Conservation (phyloP, 2,888 invertebrate species). For the Lepetodrilus schrolli region DNA sequence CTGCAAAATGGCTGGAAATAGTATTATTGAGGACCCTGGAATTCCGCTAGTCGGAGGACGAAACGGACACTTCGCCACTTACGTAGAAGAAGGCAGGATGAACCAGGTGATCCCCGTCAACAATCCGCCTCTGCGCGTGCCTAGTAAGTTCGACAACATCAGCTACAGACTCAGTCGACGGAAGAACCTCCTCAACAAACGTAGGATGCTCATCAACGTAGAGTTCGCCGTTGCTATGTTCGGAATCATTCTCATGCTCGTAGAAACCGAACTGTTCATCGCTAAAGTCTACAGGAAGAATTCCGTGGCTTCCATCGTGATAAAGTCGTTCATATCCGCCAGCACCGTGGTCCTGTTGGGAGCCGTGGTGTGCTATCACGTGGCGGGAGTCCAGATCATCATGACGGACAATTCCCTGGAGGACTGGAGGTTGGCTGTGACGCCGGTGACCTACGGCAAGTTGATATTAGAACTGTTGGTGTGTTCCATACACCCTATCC, state of each 20-base stretch:
- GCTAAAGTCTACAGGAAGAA: constrained; percentile 46
- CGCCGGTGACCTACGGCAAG: constrained; percentile 48
- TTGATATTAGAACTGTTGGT: constrained; percentile 53
- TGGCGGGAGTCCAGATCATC: constrained; percentile 52
- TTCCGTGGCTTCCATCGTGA: constrained; percentile 46
- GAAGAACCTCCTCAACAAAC: constrained; percentile 53
- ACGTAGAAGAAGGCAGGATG: constrained; percentile 52
- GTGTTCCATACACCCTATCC: constrained; percentile 61
- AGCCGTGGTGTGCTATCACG: constrained; percentile 52
- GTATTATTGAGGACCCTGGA: constrained; percentile 55
- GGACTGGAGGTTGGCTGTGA: constrained; percentile 60
- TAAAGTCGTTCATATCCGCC: constrained; percentile 54
- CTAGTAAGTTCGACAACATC: constrained; percentile 55
- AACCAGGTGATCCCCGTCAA: constrained; percentile 32
- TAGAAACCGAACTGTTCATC: constrained; percentile 53
- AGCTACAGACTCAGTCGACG: constrained; percentile 56
- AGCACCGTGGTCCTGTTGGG: constrained; percentile 51
- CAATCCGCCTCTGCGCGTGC: constrained; percentile 30
- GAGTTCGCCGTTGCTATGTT: constrained; percentile 53
- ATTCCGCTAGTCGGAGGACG: constrained; percentile 56
- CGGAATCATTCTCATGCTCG: constrained; percentile 59
- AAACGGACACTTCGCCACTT: constrained; percentile 54
- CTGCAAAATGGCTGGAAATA: constrained; percentile 33
- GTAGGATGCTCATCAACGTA: constrained; percentile 52
- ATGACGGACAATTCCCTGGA: constrained; percentile 63